phyloP scores from a whole-genome alignment of 2,888 invertebrate genomes.

The Agriotes lineatus region DNA sequence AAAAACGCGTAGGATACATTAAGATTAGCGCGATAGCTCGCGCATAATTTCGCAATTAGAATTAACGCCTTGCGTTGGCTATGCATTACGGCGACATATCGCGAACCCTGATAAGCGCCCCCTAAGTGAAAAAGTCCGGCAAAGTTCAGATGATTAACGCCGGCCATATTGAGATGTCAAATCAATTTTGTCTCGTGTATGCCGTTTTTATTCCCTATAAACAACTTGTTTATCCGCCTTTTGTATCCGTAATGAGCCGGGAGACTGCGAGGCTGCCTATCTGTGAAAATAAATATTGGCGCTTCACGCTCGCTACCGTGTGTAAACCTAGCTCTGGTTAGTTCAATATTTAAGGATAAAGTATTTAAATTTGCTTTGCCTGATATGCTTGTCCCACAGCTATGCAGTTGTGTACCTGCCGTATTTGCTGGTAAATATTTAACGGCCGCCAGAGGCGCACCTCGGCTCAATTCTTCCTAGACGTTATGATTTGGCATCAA shows the following conservation, averaged over 20 bases:
- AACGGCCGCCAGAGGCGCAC: slow-evolving; percentile 6
- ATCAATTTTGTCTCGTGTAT: slow-evolving; percentile 28
- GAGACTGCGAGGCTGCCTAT: slow-evolving; percentile 2
- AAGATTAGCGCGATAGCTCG: slow-evolving; percentile 27
- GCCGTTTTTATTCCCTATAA: slow-evolving; percentile 24
- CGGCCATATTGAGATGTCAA: slow-evolving; percentile 31
- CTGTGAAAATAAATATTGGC: slow-evolving; percentile 44
- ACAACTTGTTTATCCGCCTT: slow-evolving; percentile 27
- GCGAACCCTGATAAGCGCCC: slow-evolving; percentile 2
- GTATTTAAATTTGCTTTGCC: slow-evolving; percentile 47
- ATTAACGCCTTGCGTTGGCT: slow-evolving; percentile 23
- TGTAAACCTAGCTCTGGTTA: slow-evolving; percentile 43
- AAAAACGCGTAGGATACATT: slow-evolving; percentile 27
- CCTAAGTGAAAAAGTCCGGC: slow-evolving; percentile 11
- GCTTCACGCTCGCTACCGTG: slow-evolving; percentile 38
- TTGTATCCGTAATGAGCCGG: slow-evolving; percentile 15
- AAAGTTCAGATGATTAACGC: slow-evolving; percentile 27
- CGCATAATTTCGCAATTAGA: slow-evolving; percentile 32
- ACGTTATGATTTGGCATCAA: too few relatives aligned
- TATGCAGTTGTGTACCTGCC: neutral
- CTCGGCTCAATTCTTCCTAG: too few relatives aligned
- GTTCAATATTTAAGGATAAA: slow-evolving; percentile 47
- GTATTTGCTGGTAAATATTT: slow-evolving; percentile 19
- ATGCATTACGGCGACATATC: slow-evolving; percentile 18
- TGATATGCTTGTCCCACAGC: slow-evolving; percentile 34